Evolutionary conservation across 2,113 vertebrate genomes (phyloP), one percentile per base, ranked within the genome.

Genomic region (Thryonomys swinderianus): DNA sequence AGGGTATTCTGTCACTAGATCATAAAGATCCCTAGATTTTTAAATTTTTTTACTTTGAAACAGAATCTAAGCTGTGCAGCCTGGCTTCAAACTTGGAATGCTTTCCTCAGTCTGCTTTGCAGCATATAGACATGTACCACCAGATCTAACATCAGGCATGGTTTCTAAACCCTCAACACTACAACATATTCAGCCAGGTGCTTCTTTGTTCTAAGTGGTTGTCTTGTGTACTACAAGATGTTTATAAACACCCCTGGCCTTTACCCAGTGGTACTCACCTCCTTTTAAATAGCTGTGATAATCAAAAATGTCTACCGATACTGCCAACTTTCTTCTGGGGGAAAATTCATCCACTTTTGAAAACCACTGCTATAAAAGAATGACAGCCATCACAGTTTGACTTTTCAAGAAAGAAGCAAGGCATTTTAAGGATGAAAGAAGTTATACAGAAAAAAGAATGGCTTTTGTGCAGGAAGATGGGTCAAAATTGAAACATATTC

Each of bases 271-370:
- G 74, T 25, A 84, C n/a, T 55, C 57, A 81, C 42, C 71, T 59
- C 57, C 76, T 51, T 14, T 69, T 51, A 34, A 51, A 87, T 5
- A 71, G 42, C n/a, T 89, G 27, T 74, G n/a, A 95, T 13, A 61
- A 84, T 17, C 37, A 59, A 86, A 87, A 86, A 18, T 61, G 45
- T 88, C 71, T 88, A 59, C 57, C 86, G 55, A 95, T 9, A 69
- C 32, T 76, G 16, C 34, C 69, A 92, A 76, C 55, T 59, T 59
- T 90, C 42, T 61, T 90, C 69, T 64, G 20, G 40, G 55, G 14
- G 37, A 23, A 86, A 94, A 89, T 79, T 89, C 45, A 89, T n/a
- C 37, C 45, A 61, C 30, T 53, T 42, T 23, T 93, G 79, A 82
- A 95, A 80, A 74, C 1, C 0, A 67, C 5, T 91, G 42, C 8